phyloP scores from a whole-genome alignment of 2,888 invertebrate genomes.

The Polylopha cassiicola region DNA sequence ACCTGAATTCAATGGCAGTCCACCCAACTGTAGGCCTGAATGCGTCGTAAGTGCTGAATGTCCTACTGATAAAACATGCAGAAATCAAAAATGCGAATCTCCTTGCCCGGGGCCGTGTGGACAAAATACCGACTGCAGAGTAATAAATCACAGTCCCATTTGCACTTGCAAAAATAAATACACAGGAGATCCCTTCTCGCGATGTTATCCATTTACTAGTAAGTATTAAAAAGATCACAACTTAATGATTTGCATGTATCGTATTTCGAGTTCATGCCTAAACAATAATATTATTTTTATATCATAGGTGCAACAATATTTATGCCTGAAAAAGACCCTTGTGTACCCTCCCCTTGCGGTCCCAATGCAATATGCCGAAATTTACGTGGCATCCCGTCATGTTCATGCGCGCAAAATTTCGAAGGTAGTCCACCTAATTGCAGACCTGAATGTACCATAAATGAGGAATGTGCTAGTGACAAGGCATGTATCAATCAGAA shows the following conservation, averaged over 20 bases:
- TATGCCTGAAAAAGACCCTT: constrained; percentile 74
- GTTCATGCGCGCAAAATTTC: constrained; percentile 79
- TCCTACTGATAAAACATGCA: constrained; percentile 79
- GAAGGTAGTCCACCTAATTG: constrained; percentile 83
- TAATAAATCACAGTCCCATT: constrained; percentile 84
- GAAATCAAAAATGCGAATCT: constrained; percentile 82
- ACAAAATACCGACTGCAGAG: constrained; percentile 81
- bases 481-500: constrained; percentile 82
- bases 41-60: constrained; percentile 85
- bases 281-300: constrained; percentile 15
- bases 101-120: constrained; percentile 86
- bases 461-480: constrained; percentile 81
- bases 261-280: not conserved
- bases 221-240: constrained; percentile 25
- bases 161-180: constrained; percentile 80
- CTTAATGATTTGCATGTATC: not conserved
- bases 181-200: constrained; percentile 81
- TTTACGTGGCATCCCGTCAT: constrained; percentile 74
- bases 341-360: constrained; percentile 83
- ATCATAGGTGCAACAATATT: constrained; percentile 50
- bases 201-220: constrained; percentile 76
- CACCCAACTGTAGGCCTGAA: constrained; percentile 84
- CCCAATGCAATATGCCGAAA: constrained; percentile 79
- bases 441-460: constrained; percentile 81
- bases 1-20: constrained; percentile 80